Evolutionary conservation across 2,113 vertebrate genomes (phyloP), one percentile per base, ranked within the genome.

Genomic region (Hyla sarda): DNA sequence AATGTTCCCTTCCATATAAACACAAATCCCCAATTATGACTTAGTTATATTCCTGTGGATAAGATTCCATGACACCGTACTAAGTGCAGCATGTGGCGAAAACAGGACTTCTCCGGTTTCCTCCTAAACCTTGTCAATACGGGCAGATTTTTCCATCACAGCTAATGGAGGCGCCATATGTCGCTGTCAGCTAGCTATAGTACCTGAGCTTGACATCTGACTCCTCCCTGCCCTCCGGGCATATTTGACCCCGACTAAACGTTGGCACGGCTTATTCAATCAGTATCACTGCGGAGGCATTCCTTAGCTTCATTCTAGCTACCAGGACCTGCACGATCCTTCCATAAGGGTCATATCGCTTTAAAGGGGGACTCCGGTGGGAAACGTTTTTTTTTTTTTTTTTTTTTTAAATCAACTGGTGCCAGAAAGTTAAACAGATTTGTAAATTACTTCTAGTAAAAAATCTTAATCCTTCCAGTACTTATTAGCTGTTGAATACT

Each of bases 1-100:
- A 56, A 78, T 78, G 30, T 56, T n/a, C 30, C 76, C 75, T 56
- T 52, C 75, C 50, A 54, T 34, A 30, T 23, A 56, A 56, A 56
- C 50, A 54, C 50, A 32, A 56, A 32, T 78, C 50, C 48, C 76
- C 54, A 78, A 78, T 78, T 78, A 50, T 54, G 50, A 78, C 76
- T 37, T 78, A 37, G 19, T 58, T 23, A 23, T 78, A 23, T 56
- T n/a, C 28, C 28, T 2, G 30, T 23, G 52, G 76, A 56, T 78
- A 32, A 21, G 14, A 34, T 78, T 56, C 32, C 52, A 30, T 52
- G 47, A 77, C 48, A n/a, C 32, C 5, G 30, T 32, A 37, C 30
- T 5, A 23, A 32, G 52, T 37, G 28, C 76, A 78, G 50, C 30
- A 23, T 78, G 28, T 37, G 50, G 9, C 32, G 17, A 19, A 52